Base-by-base conservation (phyloP, 2,113 vertebrate genomes). In the Chrysochloris asiatica region DNA sequence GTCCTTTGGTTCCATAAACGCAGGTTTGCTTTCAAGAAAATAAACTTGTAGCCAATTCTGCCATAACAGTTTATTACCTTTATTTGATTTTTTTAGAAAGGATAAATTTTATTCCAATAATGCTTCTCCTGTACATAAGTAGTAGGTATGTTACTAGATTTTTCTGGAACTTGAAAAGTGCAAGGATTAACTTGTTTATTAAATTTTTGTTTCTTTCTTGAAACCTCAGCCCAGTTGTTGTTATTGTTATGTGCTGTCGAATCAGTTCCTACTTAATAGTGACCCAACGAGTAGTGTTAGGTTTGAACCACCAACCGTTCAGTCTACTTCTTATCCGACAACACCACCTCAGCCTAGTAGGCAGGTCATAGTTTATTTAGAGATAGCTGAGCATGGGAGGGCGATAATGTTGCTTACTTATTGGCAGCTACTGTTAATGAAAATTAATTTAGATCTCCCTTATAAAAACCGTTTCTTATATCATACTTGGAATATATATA, bases 81-180 rank as follows among this genome's bases (percentile, higher is more conserved):
- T 88, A 81, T 83, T 88, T 93, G 43, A 52, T 86, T 54, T 80
- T 81, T 86, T 95, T 94, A 89, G n/a, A 87, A 88, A 93, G 47
- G 65, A 65, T 45, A 75, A 43, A 36, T 59, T 22, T 95, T 93
- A 71, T 80, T 92, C 24, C 26, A 80, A 3, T 89, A 89, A 47
- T 90, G 41, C 22, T 76, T 22, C 56, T 77, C 93, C 83, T 88
- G 80, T 43, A 85, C 50, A 65, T 91, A 38, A 92, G 83, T 86
- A 80, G 19, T 86, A 61, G 26, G 4, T 91, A 24, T 89, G 26
- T 77, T 73, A 43, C 92, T 79, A 56, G 63, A 82, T 59, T 85
- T 87, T 54, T 87, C 21, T 86, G 48, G 54, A 59, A 30, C 21
- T 33, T 33, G n/a, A 52, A 89, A 92, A 90, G 45, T 95, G 8